These are phyloP conservation scores for Piaya cayana DNA, from an alignment of 2,113 vertebrate genomes.

Conservation along the genomic window DNA sequence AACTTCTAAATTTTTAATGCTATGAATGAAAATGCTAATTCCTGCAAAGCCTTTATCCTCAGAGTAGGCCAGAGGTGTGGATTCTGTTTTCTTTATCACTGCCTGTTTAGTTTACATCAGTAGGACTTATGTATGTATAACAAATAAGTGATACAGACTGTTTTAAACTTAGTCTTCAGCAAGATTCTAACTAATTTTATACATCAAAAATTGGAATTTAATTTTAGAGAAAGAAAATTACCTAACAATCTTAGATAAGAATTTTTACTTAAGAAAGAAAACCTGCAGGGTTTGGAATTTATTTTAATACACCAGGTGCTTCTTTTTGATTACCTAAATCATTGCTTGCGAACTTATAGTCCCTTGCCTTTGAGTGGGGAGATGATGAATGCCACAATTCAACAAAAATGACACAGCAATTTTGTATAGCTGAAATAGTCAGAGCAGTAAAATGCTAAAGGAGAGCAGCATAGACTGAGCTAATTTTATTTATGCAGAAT, in stretches of 20 bases:
- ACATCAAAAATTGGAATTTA: not conserved
- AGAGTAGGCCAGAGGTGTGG: not conserved
- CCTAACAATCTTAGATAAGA: not conserved
- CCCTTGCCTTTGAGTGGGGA: not conserved
- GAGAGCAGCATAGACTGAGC: not conserved
- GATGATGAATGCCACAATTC: not conserved
- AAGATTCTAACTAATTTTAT: not conserved
- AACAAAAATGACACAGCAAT: not conserved
- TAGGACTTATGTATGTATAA: not conserved
- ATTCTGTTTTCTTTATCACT: not conserved
- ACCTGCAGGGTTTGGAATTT: not conserved
- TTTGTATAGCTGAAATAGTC: not conserved
- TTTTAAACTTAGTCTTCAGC: not conserved
- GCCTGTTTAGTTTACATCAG: not conserved
- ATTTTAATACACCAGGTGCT: not conserved
- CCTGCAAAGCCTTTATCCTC: not conserved
- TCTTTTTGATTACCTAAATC: not conserved
- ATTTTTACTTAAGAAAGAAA: not conserved
- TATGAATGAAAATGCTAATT: not conserved
- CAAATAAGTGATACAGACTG: not conserved
- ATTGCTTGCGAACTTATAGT: not conserved
- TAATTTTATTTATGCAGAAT: constrained; percentile 72
- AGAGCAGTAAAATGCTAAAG: not conserved
- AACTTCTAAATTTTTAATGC: not conserved
- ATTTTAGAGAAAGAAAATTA: not conserved